Evolutionary conservation across 2,113 vertebrate genomes (phyloP).

Genomic region (Dermatemys mawii): DNA sequence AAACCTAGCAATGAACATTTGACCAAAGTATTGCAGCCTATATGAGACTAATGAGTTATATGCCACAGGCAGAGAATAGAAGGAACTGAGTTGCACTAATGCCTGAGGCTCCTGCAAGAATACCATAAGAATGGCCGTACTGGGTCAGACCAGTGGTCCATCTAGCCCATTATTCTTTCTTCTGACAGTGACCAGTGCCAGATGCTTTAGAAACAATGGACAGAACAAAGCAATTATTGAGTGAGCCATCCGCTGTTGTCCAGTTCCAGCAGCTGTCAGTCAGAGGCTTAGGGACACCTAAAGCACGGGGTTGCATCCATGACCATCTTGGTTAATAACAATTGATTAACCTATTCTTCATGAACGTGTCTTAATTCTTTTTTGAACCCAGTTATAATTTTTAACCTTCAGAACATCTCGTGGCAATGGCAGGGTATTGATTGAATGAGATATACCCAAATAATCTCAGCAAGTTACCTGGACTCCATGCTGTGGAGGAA

Average conservation of each 20-base stretch:
- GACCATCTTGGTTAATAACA: not conserved
- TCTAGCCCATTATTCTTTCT: not conserved
- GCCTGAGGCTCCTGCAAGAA: not conserved
- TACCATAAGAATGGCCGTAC: not conserved
- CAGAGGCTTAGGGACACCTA: not conserved
- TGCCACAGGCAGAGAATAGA: not conserved
- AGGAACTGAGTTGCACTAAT: not conserved
- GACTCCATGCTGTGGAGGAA: not conserved
- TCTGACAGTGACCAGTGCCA: not conserved
- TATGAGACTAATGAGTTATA: not conserved
- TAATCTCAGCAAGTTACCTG: not conserved
- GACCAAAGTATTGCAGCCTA: not conserved
- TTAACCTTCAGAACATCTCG: not conserved
- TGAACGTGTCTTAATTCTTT: not conserved
- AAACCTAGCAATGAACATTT: no score
- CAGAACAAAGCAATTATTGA: not conserved
- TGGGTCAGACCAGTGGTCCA: not conserved
- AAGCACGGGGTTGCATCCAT: not conserved
- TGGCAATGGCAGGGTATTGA: not conserved
- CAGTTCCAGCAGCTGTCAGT: not conserved
- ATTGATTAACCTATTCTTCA: not conserved
- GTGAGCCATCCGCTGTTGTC: no score
- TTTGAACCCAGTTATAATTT: not conserved
- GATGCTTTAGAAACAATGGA: not conserved
- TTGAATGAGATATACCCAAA: not conserved